Evolutionary conservation across 2,888 invertebrate genomes (phyloP).

Genomic region (Tanypteryx hageni): DNA sequence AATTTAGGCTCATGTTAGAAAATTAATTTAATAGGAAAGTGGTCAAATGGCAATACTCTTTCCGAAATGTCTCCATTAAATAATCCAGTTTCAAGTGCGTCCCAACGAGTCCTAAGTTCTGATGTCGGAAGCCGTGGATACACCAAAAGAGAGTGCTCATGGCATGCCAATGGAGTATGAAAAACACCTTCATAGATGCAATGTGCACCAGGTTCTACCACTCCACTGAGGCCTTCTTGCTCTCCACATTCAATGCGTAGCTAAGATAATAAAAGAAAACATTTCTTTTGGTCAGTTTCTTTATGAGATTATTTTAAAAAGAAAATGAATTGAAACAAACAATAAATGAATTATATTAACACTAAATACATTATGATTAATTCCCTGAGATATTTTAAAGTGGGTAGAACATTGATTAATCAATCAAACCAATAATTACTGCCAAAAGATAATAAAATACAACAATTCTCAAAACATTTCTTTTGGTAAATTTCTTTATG

Average conservation of each 20-base stretch:
- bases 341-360: background rate
- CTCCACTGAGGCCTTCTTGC: constrained; percentile 15
- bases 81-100: constrained; percentile 41
- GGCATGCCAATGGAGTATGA: constrained; percentile 39
- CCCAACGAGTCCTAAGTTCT: constrained; percentile 27
- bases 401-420: background rate
- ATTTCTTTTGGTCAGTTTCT: no score
- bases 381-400: background rate
- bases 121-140: constrained; percentile 32
- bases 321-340: no score
- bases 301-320: no score
- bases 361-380: background rate
- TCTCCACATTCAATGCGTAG: constrained; percentile 39
- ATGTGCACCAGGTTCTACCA: constrained; percentile 50
- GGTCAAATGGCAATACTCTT: background rate
- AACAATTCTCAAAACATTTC: no score
- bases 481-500: no score
- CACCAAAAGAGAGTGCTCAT: constrained; percentile 48
- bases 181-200: constrained; percentile 46
- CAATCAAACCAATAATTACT: no score
- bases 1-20: no score
- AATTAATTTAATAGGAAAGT: background rate
- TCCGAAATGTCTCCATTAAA: constrained; percentile 44
- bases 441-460: no score
- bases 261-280: background rate